Percentiles rank a stretch among this genome's conserved stretches.
These are phyloP conservation scores for Xylophagus ater DNA, from an alignment of 2,888 invertebrate genomes.

Conservation along the genomic window DNA sequence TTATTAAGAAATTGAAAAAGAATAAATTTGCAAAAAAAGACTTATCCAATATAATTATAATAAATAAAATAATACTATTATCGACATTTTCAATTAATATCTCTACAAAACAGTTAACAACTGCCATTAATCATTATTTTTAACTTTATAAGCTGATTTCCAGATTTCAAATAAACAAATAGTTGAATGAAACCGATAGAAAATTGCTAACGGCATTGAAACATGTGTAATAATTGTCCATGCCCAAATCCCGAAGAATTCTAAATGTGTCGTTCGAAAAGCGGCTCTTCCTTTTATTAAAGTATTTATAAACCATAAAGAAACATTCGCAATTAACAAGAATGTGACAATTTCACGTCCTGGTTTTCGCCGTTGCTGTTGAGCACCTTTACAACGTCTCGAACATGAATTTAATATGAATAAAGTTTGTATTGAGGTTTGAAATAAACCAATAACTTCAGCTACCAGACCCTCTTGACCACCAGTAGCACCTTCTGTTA, in stretches of 20 bases:
- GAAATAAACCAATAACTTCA: slow-evolving; percentile 61
- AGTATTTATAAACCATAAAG: slow-evolving; percentile 79
- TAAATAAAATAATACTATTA: neutral
- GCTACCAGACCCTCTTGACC: slow-evolving; percentile 55
- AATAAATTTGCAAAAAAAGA: no score
- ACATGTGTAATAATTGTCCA: slow-evolving; percentile 88
- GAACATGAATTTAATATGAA: slow-evolving; percentile 67
- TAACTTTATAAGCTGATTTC: slow-evolving; percentile 78
- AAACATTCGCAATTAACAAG: slow-evolving; percentile 67
- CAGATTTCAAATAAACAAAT: slow-evolving; percentile 88
- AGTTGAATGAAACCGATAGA: slow-evolving; percentile 83
- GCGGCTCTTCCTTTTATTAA: slow-evolving; percentile 74
- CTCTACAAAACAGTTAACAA: neutral
- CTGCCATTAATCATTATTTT: slow-evolving; percentile 25
- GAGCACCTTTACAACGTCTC: slow-evolving; percentile 59
- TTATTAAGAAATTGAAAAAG: no score
- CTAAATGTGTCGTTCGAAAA: slow-evolving; percentile 67
- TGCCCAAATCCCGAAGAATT: slow-evolving; percentile 78
- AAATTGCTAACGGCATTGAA: slow-evolving; percentile 79
- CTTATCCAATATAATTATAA: no score
- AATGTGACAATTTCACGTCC: slow-evolving; percentile 80
- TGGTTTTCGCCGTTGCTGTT: slow-evolving; percentile 63
- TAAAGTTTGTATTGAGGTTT: slow-evolving; percentile 68
- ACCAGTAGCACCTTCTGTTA: slow-evolving; percentile 37
- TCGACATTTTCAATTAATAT: neutral